Percentiles rank a stretch among this genome's conserved stretches.
These are phyloP conservation scores for Prunella strophiata DNA, from an alignment of 2,797 vertebrate species.

Conservation along the genomic window DNA sequence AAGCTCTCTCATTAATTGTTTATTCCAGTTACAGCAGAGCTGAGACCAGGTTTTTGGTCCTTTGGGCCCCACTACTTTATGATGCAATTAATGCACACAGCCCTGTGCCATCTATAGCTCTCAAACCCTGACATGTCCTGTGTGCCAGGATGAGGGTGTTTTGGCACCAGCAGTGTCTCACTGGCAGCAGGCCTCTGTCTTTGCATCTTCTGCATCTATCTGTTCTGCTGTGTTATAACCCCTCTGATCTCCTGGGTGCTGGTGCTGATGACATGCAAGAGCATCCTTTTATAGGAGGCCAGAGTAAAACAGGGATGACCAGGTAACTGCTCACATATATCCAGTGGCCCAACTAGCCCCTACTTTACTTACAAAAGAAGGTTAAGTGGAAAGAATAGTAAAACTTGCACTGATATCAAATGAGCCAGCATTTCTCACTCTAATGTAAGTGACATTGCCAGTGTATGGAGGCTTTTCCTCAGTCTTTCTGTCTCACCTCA, in stretches of 20 bases:
- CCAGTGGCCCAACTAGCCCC: background rate
- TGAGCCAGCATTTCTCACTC: background rate
- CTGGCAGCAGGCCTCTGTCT: background rate
- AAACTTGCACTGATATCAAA: background rate
- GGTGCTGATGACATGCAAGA: background rate
- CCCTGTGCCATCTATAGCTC: background rate
- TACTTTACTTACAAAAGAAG: background rate
- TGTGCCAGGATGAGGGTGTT: background rate
- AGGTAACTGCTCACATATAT: background rate
- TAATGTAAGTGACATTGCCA: background rate
- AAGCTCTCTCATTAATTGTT: conserved; percentile 22
- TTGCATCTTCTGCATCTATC: background rate
- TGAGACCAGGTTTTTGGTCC: conserved; percentile 23
- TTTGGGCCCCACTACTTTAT: background rate
- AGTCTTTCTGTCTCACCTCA: background rate
- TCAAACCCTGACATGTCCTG: accelerated
- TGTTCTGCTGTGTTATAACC: background rate
- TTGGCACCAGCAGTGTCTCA: background rate
- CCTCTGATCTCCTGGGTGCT: background rate
- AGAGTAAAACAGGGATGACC: background rate
- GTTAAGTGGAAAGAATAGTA: background rate
- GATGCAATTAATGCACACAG: conserved; percentile 23
- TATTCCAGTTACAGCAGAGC: conserved; percentile 15
- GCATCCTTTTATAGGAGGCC: background rate
- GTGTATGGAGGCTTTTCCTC: background rate